phyloP scores from a whole-genome alignment of 2,888 invertebrate species.

The Tipula vernalis region DNA sequence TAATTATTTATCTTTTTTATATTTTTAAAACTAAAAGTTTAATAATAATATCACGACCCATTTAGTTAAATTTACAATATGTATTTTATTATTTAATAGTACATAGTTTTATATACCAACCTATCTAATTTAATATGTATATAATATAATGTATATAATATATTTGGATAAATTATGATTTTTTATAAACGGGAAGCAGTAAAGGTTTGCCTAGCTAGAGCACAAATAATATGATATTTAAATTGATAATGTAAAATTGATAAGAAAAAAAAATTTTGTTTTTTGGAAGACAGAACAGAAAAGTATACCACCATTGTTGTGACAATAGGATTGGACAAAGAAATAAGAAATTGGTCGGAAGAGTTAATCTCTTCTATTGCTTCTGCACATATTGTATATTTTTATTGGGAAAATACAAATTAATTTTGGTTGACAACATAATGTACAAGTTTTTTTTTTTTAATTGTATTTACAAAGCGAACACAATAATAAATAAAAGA shows the following conservation, averaged over 20 bases:
- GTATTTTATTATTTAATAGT: neutral
- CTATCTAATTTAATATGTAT: neutral
- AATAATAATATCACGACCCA: neutral
- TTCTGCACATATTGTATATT: neutral
- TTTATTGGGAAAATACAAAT: neutral
- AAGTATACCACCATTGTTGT: neutral
- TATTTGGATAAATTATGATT: neutral
- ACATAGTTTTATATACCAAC: neutral
- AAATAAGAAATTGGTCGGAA: slow-evolving; percentile 4
- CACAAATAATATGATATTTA: neutral
- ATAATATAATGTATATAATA: neutral
- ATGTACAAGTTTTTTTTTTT: neutral
- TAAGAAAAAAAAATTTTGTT: neutral
- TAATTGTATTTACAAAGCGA: neutral
- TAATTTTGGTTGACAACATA: neutral
- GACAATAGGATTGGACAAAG: neutral
- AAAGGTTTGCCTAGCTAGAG: neutral
- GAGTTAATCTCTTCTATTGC: neutral
- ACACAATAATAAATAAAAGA: neutral
- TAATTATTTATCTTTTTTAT: neutral
- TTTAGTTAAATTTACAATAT: neutral
- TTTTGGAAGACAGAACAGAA: neutral
- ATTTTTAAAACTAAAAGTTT: neutral
- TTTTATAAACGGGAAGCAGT: neutral
- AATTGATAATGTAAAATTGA: neutral